Evolutionary conservation across 2,113 vertebrate species (phyloP).

Genomic region (Malurus cyaneus): DNA sequence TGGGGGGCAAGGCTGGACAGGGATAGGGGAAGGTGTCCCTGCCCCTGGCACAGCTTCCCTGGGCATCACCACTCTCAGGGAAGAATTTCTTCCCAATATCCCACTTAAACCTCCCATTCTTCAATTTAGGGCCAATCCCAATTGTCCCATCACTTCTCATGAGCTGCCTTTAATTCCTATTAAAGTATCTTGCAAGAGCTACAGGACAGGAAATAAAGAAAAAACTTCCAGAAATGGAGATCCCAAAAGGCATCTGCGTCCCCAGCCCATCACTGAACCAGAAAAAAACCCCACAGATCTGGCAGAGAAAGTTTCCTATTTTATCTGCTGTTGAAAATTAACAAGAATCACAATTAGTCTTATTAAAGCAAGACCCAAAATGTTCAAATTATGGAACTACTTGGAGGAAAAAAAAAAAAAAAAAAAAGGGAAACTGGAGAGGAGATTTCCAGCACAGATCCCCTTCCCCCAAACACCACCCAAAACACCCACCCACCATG

Average conservation of each 20-base stretch:
- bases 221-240: not conserved
- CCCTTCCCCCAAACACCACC: conserved; percentile 1
- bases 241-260: not conserved
- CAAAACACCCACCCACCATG: conserved; percentile 79
- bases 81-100: not conserved
- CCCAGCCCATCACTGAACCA: not conserved
- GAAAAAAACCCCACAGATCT: not conserved
- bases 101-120: not conserved
- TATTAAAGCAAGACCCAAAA: not conserved
- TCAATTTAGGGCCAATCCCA: not conserved
- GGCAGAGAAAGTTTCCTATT: not conserved
- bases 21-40: not conserved
- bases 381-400: not conserved
- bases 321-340: not conserved
- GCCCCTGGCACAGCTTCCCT: not conserved
- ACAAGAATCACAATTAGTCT: not conserved
- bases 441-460: conserved; percentile 28
- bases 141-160: not conserved
- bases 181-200: not conserved
- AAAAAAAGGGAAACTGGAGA: conserved; percentile 2
- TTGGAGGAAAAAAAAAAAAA: not conserved
- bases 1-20: not conserved
- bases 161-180: not conserved
- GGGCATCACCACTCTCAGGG: not conserved
- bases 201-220: not conserved